Conservation (phyloP, 2,797 vertebrate species). For the Cryptoblepharus egeriae region DNA sequence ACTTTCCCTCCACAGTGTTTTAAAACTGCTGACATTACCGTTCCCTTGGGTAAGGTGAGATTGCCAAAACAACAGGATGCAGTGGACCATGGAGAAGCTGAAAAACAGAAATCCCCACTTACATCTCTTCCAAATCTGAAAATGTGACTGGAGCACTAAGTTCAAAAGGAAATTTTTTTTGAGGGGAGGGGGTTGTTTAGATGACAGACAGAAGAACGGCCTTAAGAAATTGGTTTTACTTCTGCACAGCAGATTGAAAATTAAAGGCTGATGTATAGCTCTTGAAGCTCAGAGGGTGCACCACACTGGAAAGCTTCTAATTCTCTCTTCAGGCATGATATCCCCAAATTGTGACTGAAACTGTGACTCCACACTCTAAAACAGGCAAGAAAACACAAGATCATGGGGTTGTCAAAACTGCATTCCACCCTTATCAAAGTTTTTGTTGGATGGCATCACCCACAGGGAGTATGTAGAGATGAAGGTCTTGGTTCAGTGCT, state of each 20-base stretch:
- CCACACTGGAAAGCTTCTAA: neutral
- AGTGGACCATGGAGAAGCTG: slow-evolving; percentile 13
- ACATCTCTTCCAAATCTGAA: neutral
- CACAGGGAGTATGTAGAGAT: too few species aligned
- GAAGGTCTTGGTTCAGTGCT: neutral
- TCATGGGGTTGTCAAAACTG: too few species aligned
- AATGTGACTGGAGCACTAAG: neutral
- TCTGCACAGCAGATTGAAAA: neutral
- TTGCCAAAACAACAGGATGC: slow-evolving; percentile 4
- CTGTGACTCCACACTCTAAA: neutral
- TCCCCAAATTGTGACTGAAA: neutral
- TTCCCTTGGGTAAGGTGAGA: slow-evolving; percentile 10
- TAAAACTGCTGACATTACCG: slow-evolving; percentile 7
- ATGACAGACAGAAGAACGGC: fast-evolving
- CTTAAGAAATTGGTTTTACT: neutral
- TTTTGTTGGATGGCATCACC: neutral
- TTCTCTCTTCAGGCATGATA: neutral
- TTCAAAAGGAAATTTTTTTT: neutral
- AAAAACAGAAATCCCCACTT: neutral
- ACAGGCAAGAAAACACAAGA: too few species aligned
- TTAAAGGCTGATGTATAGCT: neutral
- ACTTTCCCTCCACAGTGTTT: neutral
- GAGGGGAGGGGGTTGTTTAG: neutral
- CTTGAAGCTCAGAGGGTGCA: neutral
- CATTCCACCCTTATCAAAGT: neutral